Percentiles rank a stretch among this genome's conserved stretches.
Evolutionary conservation across 2,797 vertebrate genomes (phyloP).

Genomic region (Esox lucius): DNA sequence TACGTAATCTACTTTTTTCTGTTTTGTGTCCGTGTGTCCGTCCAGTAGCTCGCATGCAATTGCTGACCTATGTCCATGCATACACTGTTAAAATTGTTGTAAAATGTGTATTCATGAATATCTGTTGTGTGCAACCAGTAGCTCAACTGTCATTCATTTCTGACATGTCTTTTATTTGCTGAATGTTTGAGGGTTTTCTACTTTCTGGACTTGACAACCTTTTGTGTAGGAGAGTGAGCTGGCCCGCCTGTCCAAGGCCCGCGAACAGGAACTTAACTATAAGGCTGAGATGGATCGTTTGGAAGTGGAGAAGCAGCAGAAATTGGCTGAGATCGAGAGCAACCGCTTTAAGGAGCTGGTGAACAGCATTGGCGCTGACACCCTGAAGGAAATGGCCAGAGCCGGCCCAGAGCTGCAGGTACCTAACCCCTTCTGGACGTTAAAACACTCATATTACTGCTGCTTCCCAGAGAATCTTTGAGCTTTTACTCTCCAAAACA

Average conservation of each 20-base stretch:
- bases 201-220: not conserved
- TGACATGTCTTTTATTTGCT: not conserved
- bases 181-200: not conserved
- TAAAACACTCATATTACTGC: not conserved
- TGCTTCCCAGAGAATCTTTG: not conserved
- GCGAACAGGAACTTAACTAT: constrained; percentile 80
- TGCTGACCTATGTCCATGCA: not conserved
- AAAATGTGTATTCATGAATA: too few species aligned
- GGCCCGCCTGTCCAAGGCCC: constrained; percentile 73
- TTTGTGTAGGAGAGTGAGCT: constrained; percentile 82
- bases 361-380: constrained; percentile 74
- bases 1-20: constrained; percentile 48
- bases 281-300: constrained; percentile 73
- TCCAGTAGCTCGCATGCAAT: not conserved
- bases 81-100: too few species aligned
- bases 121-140: too few species aligned
- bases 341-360: constrained; percentile 80
- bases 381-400: constrained; percentile 81
- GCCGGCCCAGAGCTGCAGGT: constrained; percentile 89
- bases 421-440: constrained; percentile 3
- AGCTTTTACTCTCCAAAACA: not conserved
- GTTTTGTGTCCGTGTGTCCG: not conserved
- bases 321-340: constrained; percentile 75
- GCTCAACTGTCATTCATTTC: too few species aligned
- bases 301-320: constrained; percentile 80